Conservation (phyloP, 2,113 vertebrate species). For the Plestiodon gilberti region DNA sequence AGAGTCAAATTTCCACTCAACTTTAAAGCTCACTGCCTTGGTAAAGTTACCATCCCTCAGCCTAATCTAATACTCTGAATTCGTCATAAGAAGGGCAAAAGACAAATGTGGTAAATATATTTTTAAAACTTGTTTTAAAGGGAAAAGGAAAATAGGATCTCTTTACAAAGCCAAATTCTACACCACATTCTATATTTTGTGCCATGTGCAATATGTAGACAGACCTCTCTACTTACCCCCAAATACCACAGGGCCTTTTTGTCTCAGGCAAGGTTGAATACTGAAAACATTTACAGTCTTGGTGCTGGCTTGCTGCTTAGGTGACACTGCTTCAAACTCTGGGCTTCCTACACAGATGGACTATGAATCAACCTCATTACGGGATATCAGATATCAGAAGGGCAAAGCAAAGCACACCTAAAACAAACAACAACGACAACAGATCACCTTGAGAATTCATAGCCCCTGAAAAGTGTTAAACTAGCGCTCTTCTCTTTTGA, state of each 20-base stretch:
- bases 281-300: background rate
- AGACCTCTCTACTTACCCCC: background rate
- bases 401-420: background rate
- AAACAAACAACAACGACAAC: background rate
- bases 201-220: background rate
- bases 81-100: background rate
- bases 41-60: background rate
- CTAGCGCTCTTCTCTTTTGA: background rate
- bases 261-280: background rate
- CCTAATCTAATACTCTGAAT: background rate
- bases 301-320: background rate
- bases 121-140: background rate
- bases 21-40: background rate
- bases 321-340: background rate
- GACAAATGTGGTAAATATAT: background rate
- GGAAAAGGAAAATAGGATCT: background rate
- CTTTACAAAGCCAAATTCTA: background rate
- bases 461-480: background rate
- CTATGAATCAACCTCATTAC: constrained; percentile 6
- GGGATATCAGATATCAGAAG: background rate
- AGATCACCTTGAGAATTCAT: background rate
- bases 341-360: background rate
- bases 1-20: background rate
- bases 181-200: background rate
- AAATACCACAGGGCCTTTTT: background rate